A percentile compares a stretch with the other conserved stretches of the same genome.
Conservation (phyloP, 2,797 vertebrate species). For the Fratercula arctica region DNA sequence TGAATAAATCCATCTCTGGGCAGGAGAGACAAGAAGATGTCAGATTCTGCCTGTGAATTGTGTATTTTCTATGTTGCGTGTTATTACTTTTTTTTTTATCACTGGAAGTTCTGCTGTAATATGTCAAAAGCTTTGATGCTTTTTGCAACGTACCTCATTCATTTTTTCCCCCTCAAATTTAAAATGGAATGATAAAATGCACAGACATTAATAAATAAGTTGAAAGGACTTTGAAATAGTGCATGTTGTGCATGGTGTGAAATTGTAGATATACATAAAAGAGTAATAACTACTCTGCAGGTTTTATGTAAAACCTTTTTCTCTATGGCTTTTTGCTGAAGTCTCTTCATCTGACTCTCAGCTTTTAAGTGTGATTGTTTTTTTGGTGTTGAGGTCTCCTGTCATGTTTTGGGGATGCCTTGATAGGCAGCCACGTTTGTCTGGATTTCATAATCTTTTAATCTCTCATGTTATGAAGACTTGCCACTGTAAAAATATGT, state of each 20-base stretch:
- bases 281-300: neutral
- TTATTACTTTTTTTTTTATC: neutral
- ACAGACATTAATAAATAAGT: conserved; percentile 21
- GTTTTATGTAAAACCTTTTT: conserved; percentile 23
- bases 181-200: neutral
- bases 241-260: conserved; percentile 19
- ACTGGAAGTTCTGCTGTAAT: neutral
- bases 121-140: conserved; percentile 23
- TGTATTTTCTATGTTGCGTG: neutral
- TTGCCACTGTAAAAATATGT: neutral
- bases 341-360: neutral
- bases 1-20: neutral
- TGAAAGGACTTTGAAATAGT: conserved; percentile 53
- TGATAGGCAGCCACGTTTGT: neutral
- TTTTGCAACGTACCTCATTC: neutral
- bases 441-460: neutral
- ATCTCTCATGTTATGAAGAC: neutral
- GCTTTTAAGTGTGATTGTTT: neutral
- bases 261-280: conserved; percentile 8
- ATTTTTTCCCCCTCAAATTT: neutral
- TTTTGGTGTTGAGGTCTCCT: neutral
- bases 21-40: neutral
- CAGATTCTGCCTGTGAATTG: neutral
- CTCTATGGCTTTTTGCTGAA: neutral
- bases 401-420: neutral